Evolutionary conservation across 1,140 invertebrate species (phyloP).

Genomic region (Papilio xuthus): DNA sequence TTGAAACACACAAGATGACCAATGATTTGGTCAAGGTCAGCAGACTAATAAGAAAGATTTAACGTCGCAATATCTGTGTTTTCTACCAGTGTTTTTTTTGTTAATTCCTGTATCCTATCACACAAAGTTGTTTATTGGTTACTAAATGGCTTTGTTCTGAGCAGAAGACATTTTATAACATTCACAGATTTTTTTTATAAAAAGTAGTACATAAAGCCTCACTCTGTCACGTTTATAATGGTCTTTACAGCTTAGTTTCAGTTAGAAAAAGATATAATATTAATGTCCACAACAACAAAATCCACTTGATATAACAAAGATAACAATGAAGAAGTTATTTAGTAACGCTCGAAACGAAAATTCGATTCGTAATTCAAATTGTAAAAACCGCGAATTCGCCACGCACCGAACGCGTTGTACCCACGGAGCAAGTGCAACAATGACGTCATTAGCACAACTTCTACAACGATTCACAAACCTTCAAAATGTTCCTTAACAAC

Average conservation of each 20-base stretch:
- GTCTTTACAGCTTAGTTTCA: neutral
- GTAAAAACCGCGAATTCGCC: conserved; percentile 72
- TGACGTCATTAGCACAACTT: conserved; percentile 60
- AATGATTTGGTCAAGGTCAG: neutral
- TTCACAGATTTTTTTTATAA: too few relatives aligned
- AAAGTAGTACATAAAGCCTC: too few relatives aligned
- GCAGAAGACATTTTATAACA: too few relatives aligned
- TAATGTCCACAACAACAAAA: conserved; percentile 19
- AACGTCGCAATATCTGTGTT: neutral
- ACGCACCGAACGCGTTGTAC: conserved; percentile 67
- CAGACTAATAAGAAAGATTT: neutral
- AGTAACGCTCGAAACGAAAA: conserved; percentile 51
- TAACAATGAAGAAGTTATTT: conserved; percentile 43
- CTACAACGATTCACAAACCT: conserved; percentile 33
- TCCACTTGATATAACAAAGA: conserved; percentile 43
- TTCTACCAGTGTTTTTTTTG: neutral
- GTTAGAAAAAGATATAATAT: conserved; percentile 33
- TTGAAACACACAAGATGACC: neutral
- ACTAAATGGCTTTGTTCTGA: too few relatives aligned
- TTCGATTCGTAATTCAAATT: conserved; percentile 67
- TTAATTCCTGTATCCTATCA: neutral
- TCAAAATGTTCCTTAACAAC: conserved; percentile 38
- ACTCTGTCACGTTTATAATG: too few relatives aligned
- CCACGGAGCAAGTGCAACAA: conserved; percentile 69
- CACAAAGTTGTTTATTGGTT: neutral